phyloP scores from a whole-genome alignment of 2,888 invertebrate species.

The Epinotia bilunana region DNA sequence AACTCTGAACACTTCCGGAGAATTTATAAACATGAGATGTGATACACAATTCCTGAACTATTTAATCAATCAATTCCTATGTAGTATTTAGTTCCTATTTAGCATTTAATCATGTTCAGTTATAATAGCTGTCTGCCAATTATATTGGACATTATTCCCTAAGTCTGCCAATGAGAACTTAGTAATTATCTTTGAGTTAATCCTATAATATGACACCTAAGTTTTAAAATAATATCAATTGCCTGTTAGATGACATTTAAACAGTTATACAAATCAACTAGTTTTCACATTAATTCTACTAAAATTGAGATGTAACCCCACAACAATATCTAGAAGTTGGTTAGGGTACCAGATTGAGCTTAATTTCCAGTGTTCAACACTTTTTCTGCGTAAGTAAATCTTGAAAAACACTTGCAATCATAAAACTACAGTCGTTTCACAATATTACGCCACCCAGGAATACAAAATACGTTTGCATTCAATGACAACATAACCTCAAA shows the following conservation, averaged over 20 bases:
- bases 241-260: background rate
- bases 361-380: background rate
- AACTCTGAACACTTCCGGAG: no score
- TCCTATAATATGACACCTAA: background rate
- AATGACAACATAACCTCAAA: constrained; percentile 64
- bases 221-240: background rate
- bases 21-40: no score
- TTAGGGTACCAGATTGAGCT: background rate
- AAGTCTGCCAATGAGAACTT: background rate
- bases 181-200: background rate
- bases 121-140: no score
- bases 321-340: background rate
- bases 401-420: background rate
- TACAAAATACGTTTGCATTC: background rate
- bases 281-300: background rate
- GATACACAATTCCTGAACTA: no score
- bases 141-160: no score
- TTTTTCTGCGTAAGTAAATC: background rate
- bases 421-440: background rate
- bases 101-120: no score
- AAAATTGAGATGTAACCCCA: background rate
- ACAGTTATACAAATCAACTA: background rate
- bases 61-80: no score
- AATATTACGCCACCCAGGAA: constrained; percentile 1
- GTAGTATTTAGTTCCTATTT: no score